Conservation (phyloP, 2,797 vertebrate genomes). For the Eulemur coronatus region DNA sequence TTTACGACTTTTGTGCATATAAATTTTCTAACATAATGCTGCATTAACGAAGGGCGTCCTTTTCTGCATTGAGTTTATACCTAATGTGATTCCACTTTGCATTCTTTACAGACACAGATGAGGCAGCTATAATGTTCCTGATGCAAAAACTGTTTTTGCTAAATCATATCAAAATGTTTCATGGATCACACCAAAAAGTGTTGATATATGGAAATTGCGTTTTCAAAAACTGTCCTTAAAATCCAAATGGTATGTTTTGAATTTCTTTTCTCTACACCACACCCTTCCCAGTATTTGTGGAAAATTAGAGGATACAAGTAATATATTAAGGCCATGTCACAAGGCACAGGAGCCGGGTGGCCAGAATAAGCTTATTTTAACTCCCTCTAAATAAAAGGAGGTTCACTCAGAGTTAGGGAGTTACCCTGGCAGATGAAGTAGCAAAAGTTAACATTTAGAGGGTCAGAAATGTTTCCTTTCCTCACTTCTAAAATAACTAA, state of each 20-base stretch:
- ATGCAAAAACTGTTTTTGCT: slow-evolving; percentile 86
- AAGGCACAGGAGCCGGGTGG: slow-evolving; percentile 53
- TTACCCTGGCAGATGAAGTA: neutral
- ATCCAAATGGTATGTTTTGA: slow-evolving; percentile 81
- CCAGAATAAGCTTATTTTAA: slow-evolving; percentile 53
- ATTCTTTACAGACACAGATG: slow-evolving; percentile 86
- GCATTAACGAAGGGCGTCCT: slow-evolving; percentile 76
- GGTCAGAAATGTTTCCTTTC: neutral
- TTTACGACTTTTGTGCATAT: slow-evolving; percentile 77
- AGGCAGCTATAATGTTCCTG: slow-evolving; percentile 77
- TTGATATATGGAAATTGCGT: slow-evolving; percentile 87
- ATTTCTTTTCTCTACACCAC: slow-evolving; percentile 69
- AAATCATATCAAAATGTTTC: slow-evolving; percentile 88
- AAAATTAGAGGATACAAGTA: slow-evolving; percentile 79
- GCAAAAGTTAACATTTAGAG: neutral
- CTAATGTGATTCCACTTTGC: slow-evolving; percentile 84
- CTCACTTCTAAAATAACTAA: neutral
- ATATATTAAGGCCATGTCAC: slow-evolving; percentile 59
- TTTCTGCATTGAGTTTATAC: slow-evolving; percentile 84
- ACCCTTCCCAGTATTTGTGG: slow-evolving; percentile 75
- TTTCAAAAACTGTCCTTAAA: slow-evolving; percentile 83
- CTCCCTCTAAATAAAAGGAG: slow-evolving; percentile 62
- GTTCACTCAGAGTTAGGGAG: slow-evolving; percentile 27
- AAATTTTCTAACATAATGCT: slow-evolving; percentile 78
- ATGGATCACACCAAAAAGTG: slow-evolving; percentile 83